Conservation (phyloP, 2,888 invertebrate species). For the Saturnia japonica region DNA sequence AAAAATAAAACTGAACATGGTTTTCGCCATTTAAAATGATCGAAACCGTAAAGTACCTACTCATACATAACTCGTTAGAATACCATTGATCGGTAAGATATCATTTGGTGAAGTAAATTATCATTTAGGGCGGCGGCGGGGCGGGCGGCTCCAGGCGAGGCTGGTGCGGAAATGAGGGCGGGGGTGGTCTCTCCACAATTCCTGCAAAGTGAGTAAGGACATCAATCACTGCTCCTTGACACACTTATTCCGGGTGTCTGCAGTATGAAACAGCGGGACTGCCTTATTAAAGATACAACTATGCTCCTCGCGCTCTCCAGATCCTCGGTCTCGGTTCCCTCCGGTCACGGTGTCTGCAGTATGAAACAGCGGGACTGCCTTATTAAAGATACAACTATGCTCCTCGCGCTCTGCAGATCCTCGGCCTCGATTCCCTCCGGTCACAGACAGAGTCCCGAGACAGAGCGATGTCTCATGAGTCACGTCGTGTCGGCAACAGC, state of each 20-base stretch:
- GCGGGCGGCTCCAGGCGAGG: too few relatives aligned
- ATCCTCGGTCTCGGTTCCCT: neutral
- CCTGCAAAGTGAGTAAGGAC: conserved; percentile 1
- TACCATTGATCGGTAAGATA: neutral
- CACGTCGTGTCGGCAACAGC: neutral
- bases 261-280: neutral
- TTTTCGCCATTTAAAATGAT: neutral
- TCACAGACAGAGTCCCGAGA: neutral
- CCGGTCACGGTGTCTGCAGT: neutral
- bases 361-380: neutral
- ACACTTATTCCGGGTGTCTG: conserved; percentile 4
- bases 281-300: conserved; percentile 1
- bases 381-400: conserved; percentile 3
- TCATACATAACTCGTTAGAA: neutral
- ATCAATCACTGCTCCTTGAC: conserved; percentile 1
- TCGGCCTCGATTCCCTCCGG: neutral
- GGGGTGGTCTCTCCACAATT: neutral
- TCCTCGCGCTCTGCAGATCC: neutral
- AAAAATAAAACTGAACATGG: too few relatives aligned
- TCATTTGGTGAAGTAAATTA: neutral
- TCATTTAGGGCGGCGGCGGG: neutral
- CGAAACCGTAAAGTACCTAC: neutral
- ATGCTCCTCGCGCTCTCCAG: neutral
- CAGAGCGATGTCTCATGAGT: neutral
- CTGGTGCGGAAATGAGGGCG: neutral